Percentiles rank a stretch among this genome's conserved stretches.
These are phyloP conservation scores for Margarornis squamiger DNA, from an alignment of 2,797 vertebrate species.

Conservation along the genomic window DNA sequence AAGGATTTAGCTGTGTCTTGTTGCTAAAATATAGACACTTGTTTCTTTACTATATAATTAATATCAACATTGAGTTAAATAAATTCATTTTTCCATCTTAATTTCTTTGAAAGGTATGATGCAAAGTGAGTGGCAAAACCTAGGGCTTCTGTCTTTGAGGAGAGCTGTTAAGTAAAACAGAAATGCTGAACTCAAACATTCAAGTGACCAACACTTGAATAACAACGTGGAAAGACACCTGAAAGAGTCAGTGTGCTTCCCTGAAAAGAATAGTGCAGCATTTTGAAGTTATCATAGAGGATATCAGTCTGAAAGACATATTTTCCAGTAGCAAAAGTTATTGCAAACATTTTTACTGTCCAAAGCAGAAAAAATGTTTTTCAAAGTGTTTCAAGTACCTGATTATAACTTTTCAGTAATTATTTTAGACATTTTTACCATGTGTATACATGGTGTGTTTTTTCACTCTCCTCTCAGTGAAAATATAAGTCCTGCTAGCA, in stretches of 20 bases:
- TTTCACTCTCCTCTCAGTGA: neutral
- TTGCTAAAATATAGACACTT: neutral
- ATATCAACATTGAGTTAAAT: neutral
- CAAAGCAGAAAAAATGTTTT: neutral
- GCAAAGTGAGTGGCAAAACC: neutral
- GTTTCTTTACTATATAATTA: neutral
- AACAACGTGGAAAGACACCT: neutral
- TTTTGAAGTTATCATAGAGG: neutral
- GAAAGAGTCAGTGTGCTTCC: neutral
- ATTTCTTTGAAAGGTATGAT: neutral
- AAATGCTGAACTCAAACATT: neutral
- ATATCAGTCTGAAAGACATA: neutral
- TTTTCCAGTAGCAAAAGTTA: neutral
- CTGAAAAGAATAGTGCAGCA: neutral
- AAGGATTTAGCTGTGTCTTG: neutral
- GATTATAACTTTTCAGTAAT: neutral
- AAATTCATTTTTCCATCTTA: neutral
- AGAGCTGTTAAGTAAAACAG: neutral
- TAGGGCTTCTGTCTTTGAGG: neutral
- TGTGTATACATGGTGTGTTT: neutral
- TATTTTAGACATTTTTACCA: neutral
- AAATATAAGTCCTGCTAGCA: neutral
- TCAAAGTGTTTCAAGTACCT: neutral
- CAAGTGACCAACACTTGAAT: neutral
- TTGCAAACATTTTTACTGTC: neutral